These are phyloP conservation scores for Salvator merianae DNA, from an alignment of 2,113 vertebrate species.

Conservation along the genomic window DNA sequence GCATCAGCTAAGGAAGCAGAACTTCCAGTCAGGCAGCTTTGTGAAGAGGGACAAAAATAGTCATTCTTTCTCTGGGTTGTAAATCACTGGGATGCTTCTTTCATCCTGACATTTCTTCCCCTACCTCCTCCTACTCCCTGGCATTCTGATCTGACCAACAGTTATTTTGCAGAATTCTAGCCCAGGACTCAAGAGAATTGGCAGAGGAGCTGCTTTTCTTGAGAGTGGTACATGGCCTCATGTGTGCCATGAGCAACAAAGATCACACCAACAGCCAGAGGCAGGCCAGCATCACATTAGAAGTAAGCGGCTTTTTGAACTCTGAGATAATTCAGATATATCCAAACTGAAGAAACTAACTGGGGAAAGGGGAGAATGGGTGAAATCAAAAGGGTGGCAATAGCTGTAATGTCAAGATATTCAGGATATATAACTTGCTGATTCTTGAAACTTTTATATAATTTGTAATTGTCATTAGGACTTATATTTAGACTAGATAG, in stretches of 20 bases:
- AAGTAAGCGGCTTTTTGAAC: constrained; percentile 63
- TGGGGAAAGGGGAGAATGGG: background rate
- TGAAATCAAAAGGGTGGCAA: background rate
- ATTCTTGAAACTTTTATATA: background rate
- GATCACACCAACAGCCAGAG: constrained; percentile 82
- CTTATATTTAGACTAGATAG: background rate
- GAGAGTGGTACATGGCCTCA: constrained; percentile 75
- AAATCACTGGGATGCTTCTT: background rate
- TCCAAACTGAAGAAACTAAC: background rate
- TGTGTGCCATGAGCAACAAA: constrained; percentile 80
- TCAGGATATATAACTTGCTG: background rate
- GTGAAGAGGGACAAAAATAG: background rate
- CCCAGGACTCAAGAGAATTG: constrained; percentile 63
- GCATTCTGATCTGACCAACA: background rate
- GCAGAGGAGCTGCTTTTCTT: constrained; percentile 79
- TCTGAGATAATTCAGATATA: accelerated
- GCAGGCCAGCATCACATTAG: constrained; percentile 80
- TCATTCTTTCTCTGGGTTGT: accelerated
- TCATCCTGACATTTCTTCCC: background rate
- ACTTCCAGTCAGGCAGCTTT: background rate
- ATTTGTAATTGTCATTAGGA: background rate
- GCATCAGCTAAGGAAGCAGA: background rate
- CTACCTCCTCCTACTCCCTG: too few species aligned
- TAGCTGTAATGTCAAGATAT: background rate
- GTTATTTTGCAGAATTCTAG: constrained; percentile 72